A percentile compares a stretch with the other conserved stretches of the same genome.
Conservation (phyloP, 2,797 vertebrate species). For the Glyptemys insculpta region DNA sequence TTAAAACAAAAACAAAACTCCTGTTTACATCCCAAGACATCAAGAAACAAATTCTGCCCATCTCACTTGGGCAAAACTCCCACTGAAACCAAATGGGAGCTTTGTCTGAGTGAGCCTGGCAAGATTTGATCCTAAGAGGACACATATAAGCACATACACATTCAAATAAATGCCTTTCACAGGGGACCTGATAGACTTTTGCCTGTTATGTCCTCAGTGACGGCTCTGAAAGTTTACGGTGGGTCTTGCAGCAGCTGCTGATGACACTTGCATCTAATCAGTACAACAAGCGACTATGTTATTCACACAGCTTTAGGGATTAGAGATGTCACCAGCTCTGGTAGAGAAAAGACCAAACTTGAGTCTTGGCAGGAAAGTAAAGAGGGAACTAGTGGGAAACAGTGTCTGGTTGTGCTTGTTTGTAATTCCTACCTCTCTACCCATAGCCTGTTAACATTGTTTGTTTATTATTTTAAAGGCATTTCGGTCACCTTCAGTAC, state of each 20-base stretch:
- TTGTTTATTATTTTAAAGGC: neutral
- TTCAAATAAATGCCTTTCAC: neutral
- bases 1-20: neutral
- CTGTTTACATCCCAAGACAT: neutral
- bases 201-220: neutral
- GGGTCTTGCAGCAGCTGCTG: neutral
- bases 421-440: neutral
- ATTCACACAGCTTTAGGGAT: neutral
- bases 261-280: neutral
- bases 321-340: fast-evolving
- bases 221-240: neutral
- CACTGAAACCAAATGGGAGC: neutral
- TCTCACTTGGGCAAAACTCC: neutral
- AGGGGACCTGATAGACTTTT: fast-evolving
- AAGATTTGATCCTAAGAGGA: neutral
- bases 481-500: neutral
- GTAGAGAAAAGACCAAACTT: fast-evolving
- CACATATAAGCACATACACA: neutral
- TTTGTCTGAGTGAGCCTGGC: neutral
- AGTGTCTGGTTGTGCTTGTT: neutral
- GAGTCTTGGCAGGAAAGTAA: neutral
- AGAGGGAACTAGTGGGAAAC: neutral
- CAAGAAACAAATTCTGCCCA: neutral
- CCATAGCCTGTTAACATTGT: neutral
- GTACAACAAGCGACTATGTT: neutral